Evolutionary conservation across 2,113 vertebrate species (phyloP).

Genomic region (Carlito syrichta): DNA sequence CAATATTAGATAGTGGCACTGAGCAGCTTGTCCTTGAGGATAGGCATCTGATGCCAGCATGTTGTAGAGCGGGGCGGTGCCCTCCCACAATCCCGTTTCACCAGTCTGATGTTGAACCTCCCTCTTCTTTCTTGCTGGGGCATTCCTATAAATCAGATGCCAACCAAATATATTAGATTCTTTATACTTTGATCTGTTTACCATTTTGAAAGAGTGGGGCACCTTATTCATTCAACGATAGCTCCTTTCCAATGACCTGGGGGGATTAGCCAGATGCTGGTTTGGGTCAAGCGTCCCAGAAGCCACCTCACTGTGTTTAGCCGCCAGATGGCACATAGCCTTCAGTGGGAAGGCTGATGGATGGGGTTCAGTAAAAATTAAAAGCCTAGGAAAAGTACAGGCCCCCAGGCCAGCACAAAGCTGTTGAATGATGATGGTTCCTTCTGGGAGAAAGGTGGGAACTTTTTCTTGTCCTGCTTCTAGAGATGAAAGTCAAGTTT

Average conservation of each 20-base stretch:
- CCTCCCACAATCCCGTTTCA: background rate
- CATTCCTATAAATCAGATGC: constrained; percentile 20
- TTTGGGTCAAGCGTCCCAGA: constrained; percentile 21
- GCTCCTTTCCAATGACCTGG: background rate
- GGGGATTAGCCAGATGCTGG: background rate
- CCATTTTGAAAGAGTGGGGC: constrained; percentile 22
- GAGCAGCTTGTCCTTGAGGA: background rate
- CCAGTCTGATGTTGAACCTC: background rate
- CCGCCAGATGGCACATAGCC: background rate
- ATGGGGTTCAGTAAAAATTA: constrained; percentile 39
- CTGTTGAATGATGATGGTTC: constrained; percentile 17
- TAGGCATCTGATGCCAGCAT: background rate
- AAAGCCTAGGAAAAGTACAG: constrained; percentile 44
- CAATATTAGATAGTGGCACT: background rate
- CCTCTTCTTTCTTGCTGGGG: background rate
- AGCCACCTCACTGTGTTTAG: background rate
- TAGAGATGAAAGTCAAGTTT: constrained; percentile 26
- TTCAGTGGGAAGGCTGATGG: background rate
- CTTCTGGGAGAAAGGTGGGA: background rate
- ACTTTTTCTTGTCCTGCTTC: constrained; percentile 38
- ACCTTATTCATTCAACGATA: background rate
- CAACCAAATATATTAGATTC: constrained; percentile 10
- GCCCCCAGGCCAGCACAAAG: constrained; percentile 33
- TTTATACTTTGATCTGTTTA: constrained; percentile 19
- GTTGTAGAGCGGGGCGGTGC: background rate